Conservation (phyloP, 2,797 vertebrate species). For the Chelonia mydas region DNA sequence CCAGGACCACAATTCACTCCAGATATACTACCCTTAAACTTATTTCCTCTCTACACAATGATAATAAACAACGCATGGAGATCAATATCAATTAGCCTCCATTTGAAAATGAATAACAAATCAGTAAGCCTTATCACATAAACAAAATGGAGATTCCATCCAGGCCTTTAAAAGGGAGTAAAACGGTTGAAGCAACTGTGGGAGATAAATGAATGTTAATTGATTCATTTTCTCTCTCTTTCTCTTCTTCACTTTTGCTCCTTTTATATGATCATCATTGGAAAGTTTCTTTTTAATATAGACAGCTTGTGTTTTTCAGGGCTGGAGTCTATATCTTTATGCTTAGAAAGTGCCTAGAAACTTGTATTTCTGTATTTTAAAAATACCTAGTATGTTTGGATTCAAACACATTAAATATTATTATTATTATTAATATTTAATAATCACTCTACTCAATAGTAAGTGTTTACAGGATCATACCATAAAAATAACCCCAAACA, state of each 20-base stretch:
- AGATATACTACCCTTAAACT: constrained; percentile 29
- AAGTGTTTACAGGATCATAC: neutral
- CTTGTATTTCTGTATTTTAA: neutral
- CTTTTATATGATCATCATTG: neutral
- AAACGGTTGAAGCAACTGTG: constrained; percentile 16
- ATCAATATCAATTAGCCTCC: constrained; percentile 68
- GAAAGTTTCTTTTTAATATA: neutral
- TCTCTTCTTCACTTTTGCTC: neutral
- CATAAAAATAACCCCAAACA: neutral
- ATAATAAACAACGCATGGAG: constrained; percentile 48
- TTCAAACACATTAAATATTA: neutral
- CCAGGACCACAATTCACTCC: constrained; percentile 19
- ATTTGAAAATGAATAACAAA: constrained; percentile 63
- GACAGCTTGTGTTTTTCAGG: neutral
- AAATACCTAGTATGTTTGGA: neutral
- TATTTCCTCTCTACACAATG: constrained; percentile 46
- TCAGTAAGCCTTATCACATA: constrained; percentile 34
- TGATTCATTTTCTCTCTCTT: neutral
- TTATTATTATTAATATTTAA: neutral
- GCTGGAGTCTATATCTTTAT: neutral
- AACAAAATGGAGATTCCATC: neutral
- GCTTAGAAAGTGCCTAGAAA: neutral
- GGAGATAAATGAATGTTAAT: neutral
- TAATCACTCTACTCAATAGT: fast-evolving
- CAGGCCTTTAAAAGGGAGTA: neutral